Conservation (phyloP, 2,888 invertebrate genomes). For the Protula sp. region DNA sequence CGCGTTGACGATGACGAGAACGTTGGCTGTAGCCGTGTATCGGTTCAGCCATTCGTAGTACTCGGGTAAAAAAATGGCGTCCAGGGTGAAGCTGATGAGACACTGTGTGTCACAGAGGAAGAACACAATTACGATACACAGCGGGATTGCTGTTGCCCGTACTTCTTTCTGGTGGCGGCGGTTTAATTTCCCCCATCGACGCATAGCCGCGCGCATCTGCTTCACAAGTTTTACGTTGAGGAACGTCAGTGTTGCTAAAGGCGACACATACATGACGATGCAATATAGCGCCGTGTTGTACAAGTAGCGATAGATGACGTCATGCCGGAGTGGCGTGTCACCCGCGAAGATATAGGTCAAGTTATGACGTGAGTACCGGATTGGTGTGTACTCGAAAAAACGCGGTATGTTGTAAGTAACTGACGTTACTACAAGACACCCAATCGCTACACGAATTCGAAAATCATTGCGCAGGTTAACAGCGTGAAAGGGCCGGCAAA, state of each 20-base stretch:
- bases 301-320: slow-evolving; percentile 23
- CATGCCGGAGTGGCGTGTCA: slow-evolving; percentile 15
- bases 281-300: slow-evolving; percentile 32
- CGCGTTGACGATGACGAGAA: not conserved
- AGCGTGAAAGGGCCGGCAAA: slow-evolving; percentile 43
- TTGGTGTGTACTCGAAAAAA: slow-evolving; percentile 33
- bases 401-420: slow-evolving; percentile 35
- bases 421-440: slow-evolving; percentile 30
- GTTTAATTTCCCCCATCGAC: slow-evolving; percentile 28
- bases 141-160: slow-evolving; percentile 45
- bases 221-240: slow-evolving; percentile 43
- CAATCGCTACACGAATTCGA: slow-evolving; percentile 28
- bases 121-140: slow-evolving; percentile 46
- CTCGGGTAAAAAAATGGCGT: slow-evolving; percentile 21
- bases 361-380: slow-evolving; percentile 7
- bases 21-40: not conserved
- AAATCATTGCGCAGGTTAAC: not conserved
- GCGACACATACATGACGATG: slow-evolving; percentile 33
- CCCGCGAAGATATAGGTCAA: slow-evolving; percentile 11
- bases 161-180: slow-evolving; percentile 41
- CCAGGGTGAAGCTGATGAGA: slow-evolving; percentile 24
- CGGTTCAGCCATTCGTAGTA: not conserved
- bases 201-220: slow-evolving; percentile 37
- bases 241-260: slow-evolving; percentile 34
- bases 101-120: slow-evolving; percentile 36